Conservation (phyloP, 2,797 vertebrate species). For the Buceros bicornis region DNA sequence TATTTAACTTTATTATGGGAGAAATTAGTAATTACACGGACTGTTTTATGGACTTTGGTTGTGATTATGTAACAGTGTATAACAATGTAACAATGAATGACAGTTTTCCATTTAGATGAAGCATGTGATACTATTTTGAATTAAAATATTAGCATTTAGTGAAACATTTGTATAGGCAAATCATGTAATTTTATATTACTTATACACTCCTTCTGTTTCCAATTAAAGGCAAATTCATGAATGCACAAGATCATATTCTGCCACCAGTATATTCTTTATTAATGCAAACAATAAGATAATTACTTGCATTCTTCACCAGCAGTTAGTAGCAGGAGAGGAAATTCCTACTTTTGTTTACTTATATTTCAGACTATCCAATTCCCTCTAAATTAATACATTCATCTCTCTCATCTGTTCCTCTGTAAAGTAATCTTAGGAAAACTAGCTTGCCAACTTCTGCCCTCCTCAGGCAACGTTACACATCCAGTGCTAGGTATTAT, state of each 20-base stretch:
- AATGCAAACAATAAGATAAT: slow-evolving; percentile 1
- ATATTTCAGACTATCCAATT: neutral
- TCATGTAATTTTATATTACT: neutral
- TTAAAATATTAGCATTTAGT: neutral
- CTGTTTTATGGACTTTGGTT: neutral
- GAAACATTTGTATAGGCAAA: neutral
- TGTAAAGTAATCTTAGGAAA: neutral
- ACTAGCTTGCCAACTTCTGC: neutral
- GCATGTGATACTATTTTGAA: neutral
- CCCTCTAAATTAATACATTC: neutral
- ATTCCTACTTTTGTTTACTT: neutral
- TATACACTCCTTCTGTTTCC: neutral
- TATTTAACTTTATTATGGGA: neutral
- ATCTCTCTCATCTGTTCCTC: neutral
- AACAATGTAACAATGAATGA: neutral
- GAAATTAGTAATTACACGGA: neutral
- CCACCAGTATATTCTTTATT: neutral
- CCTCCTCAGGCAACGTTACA: neutral
- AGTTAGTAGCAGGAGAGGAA: neutral
- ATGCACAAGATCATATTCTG: neutral
- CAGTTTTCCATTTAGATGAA: neutral
- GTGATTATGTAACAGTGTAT: too few species aligned
- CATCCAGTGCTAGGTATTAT: neutral
- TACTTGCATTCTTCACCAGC: neutral
- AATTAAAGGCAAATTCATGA: slow-evolving; percentile 26